These are phyloP conservation scores for Saturnia japonica DNA, from an alignment of 2,888 invertebrate species.

Conservation along the genomic window DNA sequence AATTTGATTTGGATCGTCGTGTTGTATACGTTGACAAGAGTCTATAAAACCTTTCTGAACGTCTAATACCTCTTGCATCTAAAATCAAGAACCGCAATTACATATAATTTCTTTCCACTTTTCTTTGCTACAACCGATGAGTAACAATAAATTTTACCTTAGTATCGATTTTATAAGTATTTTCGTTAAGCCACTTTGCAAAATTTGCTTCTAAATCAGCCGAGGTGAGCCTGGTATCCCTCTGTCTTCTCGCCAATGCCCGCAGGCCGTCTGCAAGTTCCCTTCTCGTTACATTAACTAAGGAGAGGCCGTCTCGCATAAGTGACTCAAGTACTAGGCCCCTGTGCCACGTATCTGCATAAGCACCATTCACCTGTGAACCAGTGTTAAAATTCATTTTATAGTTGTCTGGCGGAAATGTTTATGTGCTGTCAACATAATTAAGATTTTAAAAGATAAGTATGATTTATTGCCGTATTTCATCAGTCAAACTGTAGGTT, in stretches of 20 bases:
- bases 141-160: slow-evolving; percentile 49
- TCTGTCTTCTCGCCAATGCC: slow-evolving; percentile 64
- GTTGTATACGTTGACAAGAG: slow-evolving; percentile 85
- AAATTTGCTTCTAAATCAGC: slow-evolving; percentile 66
- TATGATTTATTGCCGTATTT: not conserved
- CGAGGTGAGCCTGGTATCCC: slow-evolving; percentile 62
- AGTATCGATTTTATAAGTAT: slow-evolving; percentile 65
- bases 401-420: slow-evolving; percentile 14
- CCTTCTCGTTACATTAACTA: slow-evolving; percentile 77
- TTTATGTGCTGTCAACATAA: not conserved
- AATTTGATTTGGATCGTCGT: slow-evolving; percentile 84
- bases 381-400: slow-evolving; percentile 15
- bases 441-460: not conserved
- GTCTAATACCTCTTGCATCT: slow-evolving; percentile 83
- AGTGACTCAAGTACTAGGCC: slow-evolving; percentile 72
- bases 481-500: not conserved
- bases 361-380: slow-evolving; percentile 83
- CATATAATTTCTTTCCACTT: not conserved
- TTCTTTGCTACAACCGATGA: slow-evolving; percentile 17
- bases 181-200: slow-evolving; percentile 62
- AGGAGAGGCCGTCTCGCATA: slow-evolving; percentile 75
- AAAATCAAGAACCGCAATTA: slow-evolving; percentile 31
- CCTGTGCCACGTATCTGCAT: slow-evolving; percentile 83
- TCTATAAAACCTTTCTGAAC: slow-evolving; percentile 85
- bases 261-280: slow-evolving; percentile 79